Conservation (phyloP, 2,888 invertebrate genomes). For the Rhabditoides inermis region DNA sequence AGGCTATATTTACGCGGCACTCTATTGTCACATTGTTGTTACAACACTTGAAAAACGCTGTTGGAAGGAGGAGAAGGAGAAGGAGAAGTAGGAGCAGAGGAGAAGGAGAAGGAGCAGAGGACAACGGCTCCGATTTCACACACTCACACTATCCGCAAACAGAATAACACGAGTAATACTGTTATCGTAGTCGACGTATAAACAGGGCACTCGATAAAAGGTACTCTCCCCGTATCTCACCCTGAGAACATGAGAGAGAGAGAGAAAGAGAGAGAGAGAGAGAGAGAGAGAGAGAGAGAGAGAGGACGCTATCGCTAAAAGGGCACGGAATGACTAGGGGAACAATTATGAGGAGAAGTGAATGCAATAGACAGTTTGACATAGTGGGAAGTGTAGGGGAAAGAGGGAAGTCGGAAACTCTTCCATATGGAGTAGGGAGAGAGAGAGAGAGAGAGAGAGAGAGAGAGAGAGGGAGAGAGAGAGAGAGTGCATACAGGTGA, state of each 20-base stretch:
- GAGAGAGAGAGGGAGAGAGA: background rate
- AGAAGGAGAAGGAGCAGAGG: constrained; percentile 4
- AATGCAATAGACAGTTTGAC: background rate
- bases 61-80: too few species aligned
- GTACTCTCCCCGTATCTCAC: constrained; percentile 8
- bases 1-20: background rate
- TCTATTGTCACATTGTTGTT: too few species aligned
- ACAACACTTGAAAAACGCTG: too few species aligned
- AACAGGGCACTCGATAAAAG: too few species aligned
- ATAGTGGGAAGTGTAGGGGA: constrained; percentile 1
- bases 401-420: background rate
- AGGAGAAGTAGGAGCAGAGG: background rate
- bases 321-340: too few species aligned
- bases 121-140: background rate
- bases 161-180: too few species aligned
- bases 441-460: background rate
- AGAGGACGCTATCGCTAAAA: background rate
- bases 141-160: too few species aligned
- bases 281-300: background rate
- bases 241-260: constrained; percentile 6
- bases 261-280: background rate
- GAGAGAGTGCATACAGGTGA: background rate
- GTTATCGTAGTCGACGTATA: constrained; percentile 5
- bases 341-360: too few species aligned
- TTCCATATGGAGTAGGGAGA: constrained; percentile 1